A percentile compares a stretch with the other conserved stretches of the same genome.
These are phyloP conservation scores for Gortyna flavago DNA, from an alignment of 2,888 invertebrate genomes.

Conservation along the genomic window DNA sequence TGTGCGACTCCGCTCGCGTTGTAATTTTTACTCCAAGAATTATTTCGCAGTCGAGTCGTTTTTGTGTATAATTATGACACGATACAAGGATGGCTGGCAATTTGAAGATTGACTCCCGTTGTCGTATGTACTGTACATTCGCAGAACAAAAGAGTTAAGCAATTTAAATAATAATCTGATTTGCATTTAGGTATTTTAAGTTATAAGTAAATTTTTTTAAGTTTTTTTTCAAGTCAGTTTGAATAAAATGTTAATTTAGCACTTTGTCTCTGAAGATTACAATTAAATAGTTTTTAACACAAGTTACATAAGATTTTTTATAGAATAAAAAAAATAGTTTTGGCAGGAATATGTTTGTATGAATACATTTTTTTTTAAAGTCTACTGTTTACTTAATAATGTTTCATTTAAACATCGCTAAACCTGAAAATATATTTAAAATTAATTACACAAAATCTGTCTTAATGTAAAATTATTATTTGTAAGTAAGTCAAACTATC, in stretches of 20 bases:
- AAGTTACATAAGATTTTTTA: constrained; percentile 25
- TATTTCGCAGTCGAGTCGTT: constrained; percentile 19
- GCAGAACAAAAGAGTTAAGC: neutral
- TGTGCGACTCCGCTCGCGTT: neutral
- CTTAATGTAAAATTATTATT: constrained; percentile 22
- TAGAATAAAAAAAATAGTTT: constrained; percentile 30
- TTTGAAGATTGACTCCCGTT: neutral
- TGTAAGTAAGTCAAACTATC: constrained; percentile 29
- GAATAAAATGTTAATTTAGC: constrained; percentile 18
- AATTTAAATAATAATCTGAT: constrained; percentile 8
- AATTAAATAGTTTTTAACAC: constrained; percentile 16
- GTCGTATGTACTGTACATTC: neutral
- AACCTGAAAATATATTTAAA: constrained; percentile 42
- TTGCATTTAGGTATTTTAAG: neutral
- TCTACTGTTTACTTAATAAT: constrained; percentile 27
- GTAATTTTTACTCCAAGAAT: constrained; percentile 29
- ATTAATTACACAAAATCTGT: constrained; percentile 56
- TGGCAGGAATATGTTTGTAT: constrained; percentile 68
- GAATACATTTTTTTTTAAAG: constrained; percentile 48
- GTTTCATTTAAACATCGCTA: constrained; percentile 45
- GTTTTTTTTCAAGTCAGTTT: neutral
- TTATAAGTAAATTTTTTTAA: too few relatives aligned
- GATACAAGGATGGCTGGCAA: neutral
- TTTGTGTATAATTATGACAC: neutral
- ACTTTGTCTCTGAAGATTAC: constrained; percentile 34